Conservation (phyloP, 2,797 vertebrate genomes). For the Syndactyla subalaris region DNA sequence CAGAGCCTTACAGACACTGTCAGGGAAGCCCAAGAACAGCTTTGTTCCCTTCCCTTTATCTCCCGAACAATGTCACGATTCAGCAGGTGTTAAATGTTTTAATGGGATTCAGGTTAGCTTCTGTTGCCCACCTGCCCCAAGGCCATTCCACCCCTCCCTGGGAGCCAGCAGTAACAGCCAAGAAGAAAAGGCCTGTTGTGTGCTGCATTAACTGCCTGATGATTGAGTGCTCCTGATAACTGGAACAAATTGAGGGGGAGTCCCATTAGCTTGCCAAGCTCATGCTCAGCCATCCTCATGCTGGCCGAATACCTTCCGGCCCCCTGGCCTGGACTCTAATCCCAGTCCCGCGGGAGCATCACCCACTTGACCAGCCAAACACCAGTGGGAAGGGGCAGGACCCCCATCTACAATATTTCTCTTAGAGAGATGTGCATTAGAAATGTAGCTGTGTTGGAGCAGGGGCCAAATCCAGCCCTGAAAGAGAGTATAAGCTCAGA, state of each 20-base stretch:
- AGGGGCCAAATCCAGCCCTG: not conserved
- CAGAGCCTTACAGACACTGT: not conserved
- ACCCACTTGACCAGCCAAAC: not conserved
- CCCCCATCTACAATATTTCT: not conserved
- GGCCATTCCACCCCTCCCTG: constrained; percentile 26
- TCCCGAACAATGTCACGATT: constrained; percentile 45
- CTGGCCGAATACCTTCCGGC: accelerated
- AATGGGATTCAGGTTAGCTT: constrained; percentile 51
- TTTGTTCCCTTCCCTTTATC: constrained; percentile 59
- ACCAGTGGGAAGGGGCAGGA: not conserved
- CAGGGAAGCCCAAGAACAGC: constrained; percentile 8
- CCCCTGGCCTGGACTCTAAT: not conserved
- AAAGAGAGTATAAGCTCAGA: not conserved
- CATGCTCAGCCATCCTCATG: not conserved
- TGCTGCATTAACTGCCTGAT: not conserved
- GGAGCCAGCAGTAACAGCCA: not conserved
- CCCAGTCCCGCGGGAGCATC: not conserved
- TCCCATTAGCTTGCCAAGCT: not conserved
- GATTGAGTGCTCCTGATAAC: not conserved
- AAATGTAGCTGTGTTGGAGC: not conserved
- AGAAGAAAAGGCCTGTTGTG: constrained; percentile 37
- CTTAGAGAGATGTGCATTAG: not conserved
- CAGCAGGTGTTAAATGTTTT: constrained; percentile 70
- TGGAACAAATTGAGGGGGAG: not conserved
- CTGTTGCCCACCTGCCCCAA: constrained; percentile 60